Evolutionary conservation across 2,797 vertebrate species (phyloP), one percentile per base, ranked within the genome.

Genomic region (Malacoctenus gilli): DNA sequence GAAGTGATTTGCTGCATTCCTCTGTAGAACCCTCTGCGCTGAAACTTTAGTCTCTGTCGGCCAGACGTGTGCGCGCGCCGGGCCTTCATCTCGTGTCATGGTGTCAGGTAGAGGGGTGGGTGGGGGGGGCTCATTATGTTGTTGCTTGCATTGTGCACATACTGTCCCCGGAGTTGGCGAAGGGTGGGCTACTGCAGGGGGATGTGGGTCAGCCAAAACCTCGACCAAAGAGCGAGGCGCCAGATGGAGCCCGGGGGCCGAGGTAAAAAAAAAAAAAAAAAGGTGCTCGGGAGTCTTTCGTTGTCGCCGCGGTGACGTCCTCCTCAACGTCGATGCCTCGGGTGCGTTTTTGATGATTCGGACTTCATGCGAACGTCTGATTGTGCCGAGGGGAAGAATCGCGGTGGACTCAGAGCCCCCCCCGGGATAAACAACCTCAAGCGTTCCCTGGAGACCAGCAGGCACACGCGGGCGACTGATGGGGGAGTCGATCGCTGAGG

Each of bases 151-250:
- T 84, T 87, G 85, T 85, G 86, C 68, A 85, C 86, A 89, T 87
- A 82, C 84, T 87, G 89, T 91, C 87, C 86, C 83, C 49, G 49
- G 57, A 61, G 72, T 71, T 72, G 50, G 62, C 72, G 88, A 85
- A 74, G n/a, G 79, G 83, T 64, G 72, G 59, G 39, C 61, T 64
- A 60, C 68, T 70, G 79, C 75, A 8, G 23, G 23, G 25, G 25
- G 25, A 83, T 82, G 65, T 83, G 76, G 87, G 84, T 89, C 84
- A 86, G 86, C 82, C 84, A 86, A 80, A 87, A 85, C 76, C 75
- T 85, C n/a, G 77, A 86, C 83, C 72, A 83, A 75, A 69, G 75
- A 80, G 59, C 13, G 68, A 72, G 62, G 64, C 77, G 76, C 80
- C 83, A 89, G 77, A 80, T 87, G 85, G 64, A 69, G 80, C 81